Evolutionary conservation across 1,140 invertebrate species (phyloP).

Genomic region (Aradophagus sp.): DNA sequence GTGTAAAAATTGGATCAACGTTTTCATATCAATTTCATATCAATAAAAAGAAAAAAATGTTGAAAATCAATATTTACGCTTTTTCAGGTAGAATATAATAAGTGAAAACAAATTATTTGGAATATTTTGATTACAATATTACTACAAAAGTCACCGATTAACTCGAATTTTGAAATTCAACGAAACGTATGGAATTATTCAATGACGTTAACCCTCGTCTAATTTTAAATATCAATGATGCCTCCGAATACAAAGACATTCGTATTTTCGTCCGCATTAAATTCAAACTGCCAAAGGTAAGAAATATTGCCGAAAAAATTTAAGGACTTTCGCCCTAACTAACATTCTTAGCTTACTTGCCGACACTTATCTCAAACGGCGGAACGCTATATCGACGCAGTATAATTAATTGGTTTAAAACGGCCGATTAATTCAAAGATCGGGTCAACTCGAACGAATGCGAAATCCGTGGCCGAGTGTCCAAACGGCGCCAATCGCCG

Average conservation of each 20-base stretch:
- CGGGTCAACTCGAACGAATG: conserved; percentile 15
- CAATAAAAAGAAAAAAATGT: too few relatives aligned
- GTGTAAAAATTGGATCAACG: too few relatives aligned
- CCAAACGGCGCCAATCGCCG: conserved; percentile 12
- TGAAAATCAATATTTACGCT: too few relatives aligned
- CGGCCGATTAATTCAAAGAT: conserved; percentile 47
- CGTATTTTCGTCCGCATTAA: conserved; percentile 39
- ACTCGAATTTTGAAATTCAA: too few relatives aligned
- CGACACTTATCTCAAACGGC: conserved; percentile 47
- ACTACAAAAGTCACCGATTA: neutral
- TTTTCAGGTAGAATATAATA: too few relatives aligned
- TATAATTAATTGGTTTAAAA: conserved; percentile 55
- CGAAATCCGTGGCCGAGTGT: neutral
- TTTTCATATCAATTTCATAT: too few relatives aligned
- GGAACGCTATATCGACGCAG: conserved; percentile 46
- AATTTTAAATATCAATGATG: conserved; percentile 41
- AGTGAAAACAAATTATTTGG: too few relatives aligned
- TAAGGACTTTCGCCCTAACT: conserved; percentile 44
- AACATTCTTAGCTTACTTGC: conserved; percentile 51
- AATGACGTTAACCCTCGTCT: neutral
- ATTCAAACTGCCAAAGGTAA: conserved; percentile 43
- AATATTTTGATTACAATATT: neutral
- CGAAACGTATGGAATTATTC: too few relatives aligned
- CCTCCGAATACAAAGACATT: conserved; percentile 31
- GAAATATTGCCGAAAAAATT: conserved; percentile 44